phyloP scores from a whole-genome alignment of 2,888 invertebrate genomes.

The Cephus spinipes region DNA sequence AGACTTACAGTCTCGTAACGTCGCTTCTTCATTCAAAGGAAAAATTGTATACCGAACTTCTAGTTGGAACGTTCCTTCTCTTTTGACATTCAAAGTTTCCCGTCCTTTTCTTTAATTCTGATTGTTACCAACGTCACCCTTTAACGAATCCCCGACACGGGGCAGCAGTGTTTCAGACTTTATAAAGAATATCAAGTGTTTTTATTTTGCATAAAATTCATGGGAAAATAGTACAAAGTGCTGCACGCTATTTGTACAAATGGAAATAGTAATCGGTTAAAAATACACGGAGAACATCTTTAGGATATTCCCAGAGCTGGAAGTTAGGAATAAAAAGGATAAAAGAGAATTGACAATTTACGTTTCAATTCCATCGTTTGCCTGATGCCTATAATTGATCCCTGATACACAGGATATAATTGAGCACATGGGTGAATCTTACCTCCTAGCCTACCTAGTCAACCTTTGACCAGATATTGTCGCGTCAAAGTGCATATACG shows the following conservation, averaged over 20 bases:
- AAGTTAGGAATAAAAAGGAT: not conserved
- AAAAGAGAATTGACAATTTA: not conserved
- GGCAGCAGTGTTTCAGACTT: constrained; percentile 35
- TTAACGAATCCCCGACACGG: constrained; percentile 41
- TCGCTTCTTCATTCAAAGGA: not conserved
- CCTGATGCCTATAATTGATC: not conserved
- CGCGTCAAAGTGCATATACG: constrained; percentile 10
- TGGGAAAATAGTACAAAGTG: not conserved
- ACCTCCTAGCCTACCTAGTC: not conserved
- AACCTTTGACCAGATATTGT: not conserved
- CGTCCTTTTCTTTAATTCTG: not conserved
- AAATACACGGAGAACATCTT: not conserved
- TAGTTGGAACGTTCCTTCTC: not conserved
- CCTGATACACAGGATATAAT: not conserved
- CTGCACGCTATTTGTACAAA: not conserved
- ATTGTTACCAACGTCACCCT: constrained; percentile 30
- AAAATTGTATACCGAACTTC: not conserved
- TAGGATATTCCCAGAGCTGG: not conserved
- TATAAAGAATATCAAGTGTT: constrained; percentile 51
- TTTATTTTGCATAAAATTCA: constrained; percentile 33
- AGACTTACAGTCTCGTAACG: not conserved
- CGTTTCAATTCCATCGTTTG: not conserved
- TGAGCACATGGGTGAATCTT: not conserved
- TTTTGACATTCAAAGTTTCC: not conserved
- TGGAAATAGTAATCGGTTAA: not conserved